Evolutionary conservation across 2,113 vertebrate species (phyloP).

Genomic region (Dissostichus mawsoni): DNA sequence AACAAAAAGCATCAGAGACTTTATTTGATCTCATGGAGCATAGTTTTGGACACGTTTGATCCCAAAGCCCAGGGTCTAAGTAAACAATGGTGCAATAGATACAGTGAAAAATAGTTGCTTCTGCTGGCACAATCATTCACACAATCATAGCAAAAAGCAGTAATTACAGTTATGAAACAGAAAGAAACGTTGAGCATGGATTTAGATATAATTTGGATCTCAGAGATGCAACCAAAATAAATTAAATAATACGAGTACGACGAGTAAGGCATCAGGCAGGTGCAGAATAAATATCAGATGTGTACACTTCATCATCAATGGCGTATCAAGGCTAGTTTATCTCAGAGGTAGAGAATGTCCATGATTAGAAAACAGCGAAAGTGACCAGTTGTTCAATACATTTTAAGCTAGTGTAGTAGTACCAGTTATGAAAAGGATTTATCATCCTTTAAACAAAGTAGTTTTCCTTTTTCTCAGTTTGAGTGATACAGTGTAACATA

Average conservation of each 20-base stretch:
- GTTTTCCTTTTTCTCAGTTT: constrained; percentile 58
- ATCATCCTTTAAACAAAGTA: constrained; percentile 36
- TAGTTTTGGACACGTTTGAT: constrained; percentile 44
- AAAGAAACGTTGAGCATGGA: constrained; percentile 34
- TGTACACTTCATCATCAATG: constrained; percentile 54
- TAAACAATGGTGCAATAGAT: constrained; percentile 36
- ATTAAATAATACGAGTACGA: constrained; percentile 53
- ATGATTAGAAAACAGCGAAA: constrained; percentile 67
- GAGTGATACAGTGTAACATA: constrained; percentile 35
- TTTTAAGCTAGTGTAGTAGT: constrained; percentile 38
- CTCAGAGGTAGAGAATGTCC: constrained; percentile 83
- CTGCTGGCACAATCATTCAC: constrained; percentile 53
- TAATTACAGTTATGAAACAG: constrained; percentile 1
- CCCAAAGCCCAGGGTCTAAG: constrained; percentile 29
- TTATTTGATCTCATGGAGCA: constrained; percentile 70
- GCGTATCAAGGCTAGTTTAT: constrained; percentile 68
- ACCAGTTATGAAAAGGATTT: constrained; percentile 31
- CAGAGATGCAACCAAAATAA: constrained; percentile 49
- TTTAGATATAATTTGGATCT: constrained; percentile 16
- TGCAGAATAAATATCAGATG: constrained; percentile 74
- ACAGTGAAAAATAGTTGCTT: constrained; percentile 54
- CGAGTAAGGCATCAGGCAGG: constrained; percentile 81
- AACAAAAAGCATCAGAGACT: constrained; percentile 53
- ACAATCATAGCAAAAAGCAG: constrained; percentile 48
- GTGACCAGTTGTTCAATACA: constrained; percentile 49